These are phyloP conservation scores for Acestrorhynchus altus DNA, from an alignment of 2,797 vertebrate genomes.

Conservation along the genomic window DNA sequence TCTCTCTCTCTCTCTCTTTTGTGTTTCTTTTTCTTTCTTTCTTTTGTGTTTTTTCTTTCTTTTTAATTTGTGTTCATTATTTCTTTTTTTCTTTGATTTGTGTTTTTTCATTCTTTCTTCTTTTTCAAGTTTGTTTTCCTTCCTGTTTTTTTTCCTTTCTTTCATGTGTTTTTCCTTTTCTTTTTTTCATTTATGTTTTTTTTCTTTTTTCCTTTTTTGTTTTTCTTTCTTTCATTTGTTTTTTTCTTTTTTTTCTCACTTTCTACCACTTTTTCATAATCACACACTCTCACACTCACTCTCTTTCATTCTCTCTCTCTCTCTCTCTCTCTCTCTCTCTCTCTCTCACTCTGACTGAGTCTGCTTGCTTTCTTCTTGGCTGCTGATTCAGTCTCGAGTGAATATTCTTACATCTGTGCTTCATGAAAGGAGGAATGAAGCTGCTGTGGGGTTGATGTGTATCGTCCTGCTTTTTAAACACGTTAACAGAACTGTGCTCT, in stretches of 20 bases:
- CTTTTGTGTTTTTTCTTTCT: neutral
- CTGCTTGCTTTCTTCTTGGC: neutral
- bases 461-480: slow-evolving; percentile 32
- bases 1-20: neutral
- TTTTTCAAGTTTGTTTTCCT: neutral
- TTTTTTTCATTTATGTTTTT: neutral
- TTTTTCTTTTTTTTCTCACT: neutral
- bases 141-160: slow-evolving; percentile 11
- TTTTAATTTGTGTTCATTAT: neutral
- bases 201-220: neutral
- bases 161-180: neutral
- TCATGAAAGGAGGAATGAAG: slow-evolving; percentile 43
- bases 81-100: neutral
- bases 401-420: slow-evolving; percentile 49
- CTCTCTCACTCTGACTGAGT: neutral
- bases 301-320: neutral
- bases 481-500: slow-evolving; percentile 44
- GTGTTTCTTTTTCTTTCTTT: neutral
- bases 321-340: neutral
- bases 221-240: too few species aligned
- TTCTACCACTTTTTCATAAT: neutral
- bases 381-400: slow-evolving; percentile 40
- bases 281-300: neutral
- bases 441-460: slow-evolving; percentile 9
- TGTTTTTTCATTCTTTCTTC: neutral